Evolutionary conservation across 2,113 vertebrate genomes (phyloP).

Genomic region (Gorsachius goisagi): DNA sequence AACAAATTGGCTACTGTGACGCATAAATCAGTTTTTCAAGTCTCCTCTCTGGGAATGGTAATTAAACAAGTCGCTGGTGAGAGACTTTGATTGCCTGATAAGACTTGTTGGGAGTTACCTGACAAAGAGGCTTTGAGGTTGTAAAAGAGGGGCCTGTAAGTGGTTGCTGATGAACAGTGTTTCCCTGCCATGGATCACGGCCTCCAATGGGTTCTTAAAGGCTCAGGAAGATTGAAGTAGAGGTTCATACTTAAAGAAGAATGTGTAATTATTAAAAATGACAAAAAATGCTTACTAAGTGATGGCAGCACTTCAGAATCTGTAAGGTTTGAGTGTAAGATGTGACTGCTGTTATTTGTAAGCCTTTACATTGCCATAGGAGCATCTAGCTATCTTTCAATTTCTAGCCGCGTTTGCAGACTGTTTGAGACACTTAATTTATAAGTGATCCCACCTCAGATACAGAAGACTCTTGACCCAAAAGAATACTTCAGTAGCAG

Average conservation of each 20-base stretch:
- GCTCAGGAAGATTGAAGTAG: background rate
- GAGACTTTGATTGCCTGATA: slow-evolving; percentile 35
- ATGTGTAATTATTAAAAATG: background rate
- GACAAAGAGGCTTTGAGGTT: background rate
- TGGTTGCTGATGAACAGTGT: background rate
- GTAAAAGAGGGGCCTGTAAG: background rate
- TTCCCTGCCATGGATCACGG: background rate
- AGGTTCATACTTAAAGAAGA: background rate
- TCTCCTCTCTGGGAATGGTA: slow-evolving; percentile 21
- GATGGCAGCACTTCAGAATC: background rate
- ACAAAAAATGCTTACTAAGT: background rate
- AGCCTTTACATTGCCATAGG: background rate
- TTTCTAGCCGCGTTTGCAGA: background rate
- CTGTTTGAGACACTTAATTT: background rate
- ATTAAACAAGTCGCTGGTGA: slow-evolving; percentile 16
- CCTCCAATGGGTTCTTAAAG: background rate
- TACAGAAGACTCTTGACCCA: background rate
- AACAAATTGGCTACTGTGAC: slow-evolving; percentile 22
- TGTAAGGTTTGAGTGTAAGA: background rate
- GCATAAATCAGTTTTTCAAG: slow-evolving; percentile 41
- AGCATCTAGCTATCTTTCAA: background rate
- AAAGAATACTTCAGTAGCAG: background rate
- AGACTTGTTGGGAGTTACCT: slow-evolving; percentile 36
- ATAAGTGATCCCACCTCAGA: background rate
- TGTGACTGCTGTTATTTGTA: background rate